Conservation (phyloP, 2,113 vertebrate species). For the Chrysemys picta region DNA sequence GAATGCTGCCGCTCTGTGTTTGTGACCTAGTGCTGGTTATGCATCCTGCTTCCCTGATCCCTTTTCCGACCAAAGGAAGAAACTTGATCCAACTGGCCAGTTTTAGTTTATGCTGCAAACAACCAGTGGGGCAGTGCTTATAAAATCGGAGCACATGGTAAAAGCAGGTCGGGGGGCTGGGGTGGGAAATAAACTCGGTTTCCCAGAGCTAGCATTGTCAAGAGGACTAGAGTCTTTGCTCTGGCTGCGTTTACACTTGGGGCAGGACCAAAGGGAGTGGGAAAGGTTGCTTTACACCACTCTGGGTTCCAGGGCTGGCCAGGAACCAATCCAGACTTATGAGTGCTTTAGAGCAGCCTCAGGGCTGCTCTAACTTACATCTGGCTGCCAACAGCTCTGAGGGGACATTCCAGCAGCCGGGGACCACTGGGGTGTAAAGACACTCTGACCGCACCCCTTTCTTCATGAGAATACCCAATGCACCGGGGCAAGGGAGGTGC, state of each 20-base stretch:
- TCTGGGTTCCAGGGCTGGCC: not conserved
- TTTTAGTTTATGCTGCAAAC: not conserved
- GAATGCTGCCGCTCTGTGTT: accelerated
- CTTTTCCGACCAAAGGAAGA: not conserved
- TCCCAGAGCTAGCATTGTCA: not conserved
- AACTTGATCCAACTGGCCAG: not conserved
- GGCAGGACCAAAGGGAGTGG: not conserved
- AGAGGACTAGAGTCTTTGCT: not conserved
- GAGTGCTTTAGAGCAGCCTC: not conserved
- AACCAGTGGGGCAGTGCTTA: not conserved
- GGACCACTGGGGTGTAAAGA: too few relatives aligned
- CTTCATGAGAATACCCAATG: too few relatives aligned
- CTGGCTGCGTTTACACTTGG: not conserved
- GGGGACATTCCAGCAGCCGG: too few relatives aligned
- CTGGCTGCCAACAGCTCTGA: too few relatives aligned
- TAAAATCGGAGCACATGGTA: not conserved
- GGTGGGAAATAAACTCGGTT: not conserved
- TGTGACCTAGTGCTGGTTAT: not conserved
- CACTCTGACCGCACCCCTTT: too few relatives aligned
- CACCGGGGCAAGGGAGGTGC: too few relatives aligned
- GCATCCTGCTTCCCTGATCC: accelerated
- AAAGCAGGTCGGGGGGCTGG: not conserved
- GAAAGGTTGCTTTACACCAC: not conserved
- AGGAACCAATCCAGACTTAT: not conserved
- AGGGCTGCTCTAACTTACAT: too few relatives aligned